Conservation (phyloP, 1,140 invertebrate species). For the Xylocopa sonorina region DNA sequence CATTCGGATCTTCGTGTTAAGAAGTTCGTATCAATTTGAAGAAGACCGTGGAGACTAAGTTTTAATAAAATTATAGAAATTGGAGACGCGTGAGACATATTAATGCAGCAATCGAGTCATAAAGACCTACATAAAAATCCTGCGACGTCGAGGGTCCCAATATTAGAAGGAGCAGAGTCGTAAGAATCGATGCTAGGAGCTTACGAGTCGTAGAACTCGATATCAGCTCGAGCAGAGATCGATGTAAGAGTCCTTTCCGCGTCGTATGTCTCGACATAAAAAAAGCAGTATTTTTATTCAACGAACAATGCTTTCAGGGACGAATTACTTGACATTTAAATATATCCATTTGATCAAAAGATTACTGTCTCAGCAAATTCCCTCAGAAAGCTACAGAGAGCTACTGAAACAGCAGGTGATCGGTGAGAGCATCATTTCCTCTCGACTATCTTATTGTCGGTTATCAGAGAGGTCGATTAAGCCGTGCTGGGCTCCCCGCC, state of each 20-base stretch:
- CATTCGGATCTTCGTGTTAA: too few species aligned
- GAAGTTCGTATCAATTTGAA: neutral
- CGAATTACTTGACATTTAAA: too few species aligned
- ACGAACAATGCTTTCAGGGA: neutral
- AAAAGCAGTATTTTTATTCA: too few species aligned
- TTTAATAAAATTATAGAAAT: neutral
- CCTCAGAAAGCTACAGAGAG: neutral
- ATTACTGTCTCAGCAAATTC: neutral
- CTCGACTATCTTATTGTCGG: neutral
- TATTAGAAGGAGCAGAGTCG: neutral
- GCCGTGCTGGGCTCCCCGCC: neutral
- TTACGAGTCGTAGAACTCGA: neutral
- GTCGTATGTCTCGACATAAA: too few species aligned
- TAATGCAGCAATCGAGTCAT: neutral
- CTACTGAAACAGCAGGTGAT: neutral
- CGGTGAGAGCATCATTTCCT: constrained; percentile 1
- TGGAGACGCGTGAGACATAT: neutral
- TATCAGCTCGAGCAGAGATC: neutral
- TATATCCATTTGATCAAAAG: too few species aligned
- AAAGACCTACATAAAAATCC: neutral
- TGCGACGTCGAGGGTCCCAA: neutral
- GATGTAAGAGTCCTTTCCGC: neutral
- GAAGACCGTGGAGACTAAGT: too few species aligned
- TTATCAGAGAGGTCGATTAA: constrained; percentile 34
- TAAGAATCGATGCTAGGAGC: neutral